Conservation (phyloP, 1,140 invertebrate species). For the Atta cephalotes region DNA sequence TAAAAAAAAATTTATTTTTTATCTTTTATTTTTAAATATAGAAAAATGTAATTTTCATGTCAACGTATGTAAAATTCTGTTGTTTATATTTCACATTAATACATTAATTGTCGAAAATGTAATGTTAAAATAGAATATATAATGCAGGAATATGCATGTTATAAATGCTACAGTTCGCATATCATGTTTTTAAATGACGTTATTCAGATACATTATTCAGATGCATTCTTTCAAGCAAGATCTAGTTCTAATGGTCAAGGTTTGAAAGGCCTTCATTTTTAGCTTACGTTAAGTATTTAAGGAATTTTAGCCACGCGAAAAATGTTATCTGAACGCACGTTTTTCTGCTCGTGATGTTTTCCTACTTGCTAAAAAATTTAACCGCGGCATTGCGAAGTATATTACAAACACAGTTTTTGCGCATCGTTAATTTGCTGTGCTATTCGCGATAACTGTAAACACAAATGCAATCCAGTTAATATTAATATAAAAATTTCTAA, state of each 20-base stretch:
- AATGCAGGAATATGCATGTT: slow-evolving; percentile 4
- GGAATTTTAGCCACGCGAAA: slow-evolving; percentile 11
- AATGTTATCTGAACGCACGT: slow-evolving; percentile 4
- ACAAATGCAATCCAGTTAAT: not conserved
- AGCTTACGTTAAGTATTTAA: slow-evolving; percentile 22
- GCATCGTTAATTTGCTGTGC: not conserved
- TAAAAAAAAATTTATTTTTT: no score
- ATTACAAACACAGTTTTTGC: slow-evolving; percentile 10
- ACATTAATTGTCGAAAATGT: not conserved
- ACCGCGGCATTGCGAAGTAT: not conserved
- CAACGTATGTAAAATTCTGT: not conserved
- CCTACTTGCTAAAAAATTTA: slow-evolving; percentile 1
- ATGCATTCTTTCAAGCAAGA: not conserved
- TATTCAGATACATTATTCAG: slow-evolving; percentile 21
- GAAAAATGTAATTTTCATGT: not conserved
- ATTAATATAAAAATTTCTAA: not conserved
- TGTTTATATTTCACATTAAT: slow-evolving; percentile 29
- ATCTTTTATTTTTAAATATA: not conserved
- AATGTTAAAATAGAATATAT: not conserved
- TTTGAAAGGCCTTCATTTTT: slow-evolving; percentile 33
- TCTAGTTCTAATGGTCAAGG: slow-evolving; percentile 26
- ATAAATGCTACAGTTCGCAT: not conserved
- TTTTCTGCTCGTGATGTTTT: slow-evolving; percentile 1
- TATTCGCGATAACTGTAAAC: not conserved
- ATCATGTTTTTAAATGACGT: slow-evolving; percentile 21